Conservation (phyloP, 23 tunicate genomes). For the Oikopleura dioica region DNA sequence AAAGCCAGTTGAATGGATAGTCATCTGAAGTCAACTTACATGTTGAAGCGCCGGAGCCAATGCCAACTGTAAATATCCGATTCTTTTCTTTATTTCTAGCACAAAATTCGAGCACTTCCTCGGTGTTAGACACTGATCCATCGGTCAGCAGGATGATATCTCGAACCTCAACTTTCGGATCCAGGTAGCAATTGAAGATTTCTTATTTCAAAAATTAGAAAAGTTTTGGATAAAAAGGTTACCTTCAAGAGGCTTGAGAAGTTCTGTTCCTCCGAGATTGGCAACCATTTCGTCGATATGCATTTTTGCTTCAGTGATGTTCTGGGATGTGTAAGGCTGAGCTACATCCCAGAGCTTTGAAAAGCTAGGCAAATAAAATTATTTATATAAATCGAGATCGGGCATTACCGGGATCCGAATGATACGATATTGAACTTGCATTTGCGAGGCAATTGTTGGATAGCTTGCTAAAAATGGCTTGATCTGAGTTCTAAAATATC, state of each 20-base stretch:
- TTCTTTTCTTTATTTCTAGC: not conserved
- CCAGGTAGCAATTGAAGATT: too few species aligned
- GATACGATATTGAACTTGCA: not conserved
- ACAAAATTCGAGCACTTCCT: not conserved
- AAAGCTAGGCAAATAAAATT: too few species aligned
- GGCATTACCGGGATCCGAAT: conserved; percentile 1
- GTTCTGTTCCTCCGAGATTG: not conserved
- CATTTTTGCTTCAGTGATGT: not conserved
- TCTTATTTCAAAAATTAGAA: not conserved
- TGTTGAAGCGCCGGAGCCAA: conserved; percentile 6
- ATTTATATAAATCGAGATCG: too few species aligned
- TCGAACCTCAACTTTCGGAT: not conserved
- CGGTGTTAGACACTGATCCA: not conserved
- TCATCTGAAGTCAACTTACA: not conserved
- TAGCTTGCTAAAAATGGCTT: not conserved
- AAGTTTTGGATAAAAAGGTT: not conserved
- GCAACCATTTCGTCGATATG: conserved; percentile 7
- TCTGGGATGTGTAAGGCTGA: not conserved
- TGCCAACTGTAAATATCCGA: not conserved
- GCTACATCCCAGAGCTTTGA: not conserved
- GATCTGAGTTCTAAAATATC: too few species aligned
- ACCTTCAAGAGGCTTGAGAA: not conserved
- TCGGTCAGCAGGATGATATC: not conserved
- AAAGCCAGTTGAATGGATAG: not conserved
- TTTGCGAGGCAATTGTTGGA: not conserved